Percentiles rank a stretch among this genome's conserved stretches.
These are phyloP conservation scores for Linepithema humile DNA, from an alignment of 1,140 invertebrate species.

Conservation along the genomic window DNA sequence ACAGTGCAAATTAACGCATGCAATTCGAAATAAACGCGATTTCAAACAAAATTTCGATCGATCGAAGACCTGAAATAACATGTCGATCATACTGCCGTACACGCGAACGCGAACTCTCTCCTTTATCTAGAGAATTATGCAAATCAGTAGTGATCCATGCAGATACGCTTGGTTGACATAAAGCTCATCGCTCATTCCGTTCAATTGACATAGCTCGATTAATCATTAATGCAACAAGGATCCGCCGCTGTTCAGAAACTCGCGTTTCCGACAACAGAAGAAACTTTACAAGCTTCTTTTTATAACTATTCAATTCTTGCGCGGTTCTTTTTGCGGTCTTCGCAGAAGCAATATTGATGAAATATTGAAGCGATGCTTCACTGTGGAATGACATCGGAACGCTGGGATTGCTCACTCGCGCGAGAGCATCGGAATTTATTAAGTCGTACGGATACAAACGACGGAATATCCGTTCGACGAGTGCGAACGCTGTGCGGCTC, in stretches of 20 bases:
- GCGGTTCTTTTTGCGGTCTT: neutral
- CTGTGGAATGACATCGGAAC: neutral
- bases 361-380: neutral
- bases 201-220: conserved; percentile 7
- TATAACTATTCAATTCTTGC: neutral
- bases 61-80: neutral
- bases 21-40: conserved; percentile 10
- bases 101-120: neutral
- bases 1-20: neutral
- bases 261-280: neutral
- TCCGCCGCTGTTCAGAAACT: neutral
- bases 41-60: conserved; percentile 13
- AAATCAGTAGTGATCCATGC: neutral
- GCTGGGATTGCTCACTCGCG: conserved; percentile 8
- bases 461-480: neutral
- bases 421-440: conserved; percentile 31
- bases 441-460: conserved; percentile 32
- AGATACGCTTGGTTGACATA: neutral
- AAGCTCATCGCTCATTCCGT: conserved; percentile 2
- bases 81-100: neutral
- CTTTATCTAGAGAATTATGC: conserved; percentile 22
- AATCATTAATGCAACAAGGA: neutral
- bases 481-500: neutral
- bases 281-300: neutral
- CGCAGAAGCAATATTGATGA: neutral